Evolutionary conservation across 2,797 vertebrate genomes (phyloP).

Genomic region (Hypotaenidia philippensis): DNA sequence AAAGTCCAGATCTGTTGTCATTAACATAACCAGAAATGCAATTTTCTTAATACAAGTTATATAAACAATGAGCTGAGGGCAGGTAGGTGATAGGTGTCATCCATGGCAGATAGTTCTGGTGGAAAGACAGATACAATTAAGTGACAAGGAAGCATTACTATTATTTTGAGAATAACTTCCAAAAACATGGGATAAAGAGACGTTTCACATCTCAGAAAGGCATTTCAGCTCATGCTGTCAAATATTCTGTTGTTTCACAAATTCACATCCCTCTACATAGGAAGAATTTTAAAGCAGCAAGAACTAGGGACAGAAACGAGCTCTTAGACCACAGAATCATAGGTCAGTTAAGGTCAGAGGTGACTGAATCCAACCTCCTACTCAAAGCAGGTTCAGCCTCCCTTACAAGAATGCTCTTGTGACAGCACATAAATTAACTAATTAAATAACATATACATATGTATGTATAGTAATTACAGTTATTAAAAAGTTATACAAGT

Average conservation of each 20-base stretch:
- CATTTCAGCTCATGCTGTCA: background rate
- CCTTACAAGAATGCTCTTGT: background rate
- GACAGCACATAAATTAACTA: background rate
- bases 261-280: background rate
- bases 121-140: background rate
- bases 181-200: background rate
- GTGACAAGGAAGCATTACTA: background rate
- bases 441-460: background rate
- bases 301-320: background rate
- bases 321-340: background rate
- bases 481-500: background rate
- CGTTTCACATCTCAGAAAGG: background rate
- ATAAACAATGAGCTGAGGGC: background rate
- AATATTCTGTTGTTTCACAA: background rate
- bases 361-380: background rate
- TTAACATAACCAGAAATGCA: background rate
- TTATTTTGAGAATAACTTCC: background rate
- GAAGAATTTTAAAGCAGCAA: background rate
- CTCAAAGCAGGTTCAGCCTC: background rate
- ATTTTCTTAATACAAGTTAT: background rate
- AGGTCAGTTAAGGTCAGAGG: background rate
- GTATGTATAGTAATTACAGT: background rate
- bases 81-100: background rate
- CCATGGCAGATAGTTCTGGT: background rate
- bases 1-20: conserved; percentile 75